These are phyloP conservation scores for Penaeus indicus DNA, from an alignment of 1,140 invertebrate genomes.

Conservation along the genomic window DNA sequence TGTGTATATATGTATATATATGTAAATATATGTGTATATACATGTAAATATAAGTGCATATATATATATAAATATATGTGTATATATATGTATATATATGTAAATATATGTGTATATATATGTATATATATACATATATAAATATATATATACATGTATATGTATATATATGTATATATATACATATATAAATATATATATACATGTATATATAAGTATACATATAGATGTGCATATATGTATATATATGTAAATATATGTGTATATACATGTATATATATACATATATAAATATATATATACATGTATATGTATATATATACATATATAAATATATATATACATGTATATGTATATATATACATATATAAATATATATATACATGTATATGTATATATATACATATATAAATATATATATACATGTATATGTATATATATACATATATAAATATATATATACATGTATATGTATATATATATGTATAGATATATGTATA, in stretches of 20 bases:
- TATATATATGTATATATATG: constrained; percentile 10
- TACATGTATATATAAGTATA: not conserved
- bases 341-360: not conserved
- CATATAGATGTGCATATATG: not conserved
- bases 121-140: not conserved
- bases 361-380: not conserved
- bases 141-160: not conserved
- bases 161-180: not conserved
- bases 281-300: not conserved
- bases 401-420: constrained; percentile 1
- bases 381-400: constrained; percentile 9
- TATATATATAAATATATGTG: constrained; percentile 10
- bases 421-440: constrained; percentile 3
- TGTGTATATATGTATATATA: not conserved
- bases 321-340: constrained; percentile 8
- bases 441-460: not conserved
- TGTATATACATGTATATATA: not conserved
- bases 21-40: not conserved
- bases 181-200: not conserved
- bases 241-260: constrained; percentile 2
- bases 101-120: not conserved
- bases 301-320: constrained; percentile 6
- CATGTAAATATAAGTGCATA: not conserved
- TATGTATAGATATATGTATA: not conserved
- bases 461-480: not conserved